Evolutionary conservation across 2,113 vertebrate species (phyloP).

Genomic region (Hystrix cristata): DNA sequence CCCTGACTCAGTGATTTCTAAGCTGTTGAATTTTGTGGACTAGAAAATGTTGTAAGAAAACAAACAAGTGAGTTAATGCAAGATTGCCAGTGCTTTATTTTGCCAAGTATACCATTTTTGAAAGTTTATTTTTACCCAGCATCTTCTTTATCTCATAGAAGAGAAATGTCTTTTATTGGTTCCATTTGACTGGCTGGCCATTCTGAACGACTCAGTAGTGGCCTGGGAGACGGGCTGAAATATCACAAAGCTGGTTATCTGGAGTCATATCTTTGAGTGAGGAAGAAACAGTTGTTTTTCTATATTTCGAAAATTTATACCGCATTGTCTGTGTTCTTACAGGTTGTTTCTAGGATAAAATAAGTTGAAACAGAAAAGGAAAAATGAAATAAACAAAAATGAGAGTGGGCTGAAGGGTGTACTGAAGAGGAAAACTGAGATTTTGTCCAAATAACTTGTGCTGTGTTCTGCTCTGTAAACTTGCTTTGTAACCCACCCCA

Average conservation of each 20-base stretch:
- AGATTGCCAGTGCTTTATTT: background rate
- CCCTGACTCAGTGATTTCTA: background rate
- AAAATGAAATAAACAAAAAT: conserved; percentile 5
- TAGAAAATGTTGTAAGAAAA: conserved; percentile 2
- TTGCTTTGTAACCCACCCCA: too few relatives aligned
- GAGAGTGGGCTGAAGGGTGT: background rate
- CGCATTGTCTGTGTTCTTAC: background rate
- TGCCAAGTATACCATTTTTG: background rate
- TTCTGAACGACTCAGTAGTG: background rate
- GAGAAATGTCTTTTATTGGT: background rate
- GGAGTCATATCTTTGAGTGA: background rate
- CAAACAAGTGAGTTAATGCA: background rate
- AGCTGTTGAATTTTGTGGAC: background rate
- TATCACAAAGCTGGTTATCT: background rate
- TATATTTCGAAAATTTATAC: background rate
- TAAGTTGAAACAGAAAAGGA: background rate
- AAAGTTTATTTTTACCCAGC: background rate
- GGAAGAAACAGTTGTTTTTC: background rate
- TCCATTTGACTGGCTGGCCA: background rate
- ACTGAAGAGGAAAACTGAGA: too few relatives aligned
- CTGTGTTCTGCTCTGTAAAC: too few relatives aligned
- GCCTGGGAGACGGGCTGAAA: background rate
- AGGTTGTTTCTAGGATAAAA: background rate
- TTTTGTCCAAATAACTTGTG: too few relatives aligned
- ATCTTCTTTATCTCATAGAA: background rate